Percentiles rank a stretch among this genome's conserved stretches.
These are phyloP conservation scores for Neotoma lepida DNA, from an alignment of 2,113 vertebrate species.

Conservation along the genomic window DNA sequence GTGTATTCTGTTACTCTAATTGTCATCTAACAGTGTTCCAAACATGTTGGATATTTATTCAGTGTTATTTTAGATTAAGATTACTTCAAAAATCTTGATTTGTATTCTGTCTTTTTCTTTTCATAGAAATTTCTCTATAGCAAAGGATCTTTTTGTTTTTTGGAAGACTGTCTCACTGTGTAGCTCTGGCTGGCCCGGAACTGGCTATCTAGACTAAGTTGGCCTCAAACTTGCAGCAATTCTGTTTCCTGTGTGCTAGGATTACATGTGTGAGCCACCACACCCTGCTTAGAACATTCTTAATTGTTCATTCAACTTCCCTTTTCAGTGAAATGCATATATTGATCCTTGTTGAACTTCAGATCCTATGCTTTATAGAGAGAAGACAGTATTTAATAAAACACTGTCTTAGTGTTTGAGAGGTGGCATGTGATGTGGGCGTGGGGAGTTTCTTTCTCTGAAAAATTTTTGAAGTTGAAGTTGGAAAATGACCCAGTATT, in stretches of 20 bases:
- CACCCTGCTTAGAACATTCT: not conserved
- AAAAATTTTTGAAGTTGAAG: slow-evolving; percentile 47
- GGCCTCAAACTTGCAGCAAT: not conserved
- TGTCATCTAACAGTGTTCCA: not conserved
- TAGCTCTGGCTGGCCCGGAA: not conserved
- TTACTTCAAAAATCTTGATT: slow-evolving; percentile 14
- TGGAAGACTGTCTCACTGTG: not conserved
- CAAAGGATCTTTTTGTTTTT: not conserved
- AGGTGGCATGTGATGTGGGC: not conserved
- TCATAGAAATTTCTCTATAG: slow-evolving; percentile 24
- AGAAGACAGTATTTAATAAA: slow-evolving; percentile 13
- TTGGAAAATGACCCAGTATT: not conserved
- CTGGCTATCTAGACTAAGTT: not conserved
- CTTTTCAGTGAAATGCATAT: not conserved
- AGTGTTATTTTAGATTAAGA: not conserved
- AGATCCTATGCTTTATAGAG: not conserved
- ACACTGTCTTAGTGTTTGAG: not conserved
- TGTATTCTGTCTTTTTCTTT: not conserved
- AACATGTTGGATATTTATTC: not conserved
- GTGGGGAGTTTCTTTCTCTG: not conserved
- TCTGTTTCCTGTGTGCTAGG: not conserved
- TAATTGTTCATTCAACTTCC: slow-evolving; percentile 38
- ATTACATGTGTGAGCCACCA: not conserved
- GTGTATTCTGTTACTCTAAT: not conserved
- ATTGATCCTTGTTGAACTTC: slow-evolving; percentile 8